Conservation (phyloP, 2,888 invertebrate genomes). For the Rhyacophila evoluta region DNA sequence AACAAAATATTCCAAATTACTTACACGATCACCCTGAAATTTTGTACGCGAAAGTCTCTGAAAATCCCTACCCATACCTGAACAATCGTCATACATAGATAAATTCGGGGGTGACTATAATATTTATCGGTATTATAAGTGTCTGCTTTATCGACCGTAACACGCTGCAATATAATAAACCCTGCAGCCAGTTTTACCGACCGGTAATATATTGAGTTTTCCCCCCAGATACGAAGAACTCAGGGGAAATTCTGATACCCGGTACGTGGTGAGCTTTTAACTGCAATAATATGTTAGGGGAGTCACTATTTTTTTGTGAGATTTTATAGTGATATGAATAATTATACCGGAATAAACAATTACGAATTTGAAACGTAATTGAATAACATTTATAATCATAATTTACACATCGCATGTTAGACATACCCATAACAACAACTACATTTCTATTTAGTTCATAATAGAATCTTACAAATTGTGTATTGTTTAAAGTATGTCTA, state of each 20-base stretch:
- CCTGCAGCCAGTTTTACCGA: conserved; percentile 45
- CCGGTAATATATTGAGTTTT: conserved; percentile 47
- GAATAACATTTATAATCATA: no score
- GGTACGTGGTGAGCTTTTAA: background rate
- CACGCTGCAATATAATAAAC: conserved; percentile 46
- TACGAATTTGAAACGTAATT: background rate
- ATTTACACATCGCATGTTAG: no score
- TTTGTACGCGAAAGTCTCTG: no score
- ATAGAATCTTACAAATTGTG: no score
- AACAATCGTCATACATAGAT: conserved; percentile 2
- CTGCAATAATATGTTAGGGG: background rate
- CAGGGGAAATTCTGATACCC: conserved; percentile 26
- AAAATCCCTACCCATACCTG: background rate
- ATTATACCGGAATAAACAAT: conserved; percentile 20
- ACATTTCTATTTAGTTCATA: no score
- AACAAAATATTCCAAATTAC: no score
- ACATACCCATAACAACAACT: no score
- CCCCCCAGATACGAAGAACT: background rate
- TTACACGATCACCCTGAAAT: no score
- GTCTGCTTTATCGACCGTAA: conserved; percentile 52
- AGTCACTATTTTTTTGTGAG: background rate
- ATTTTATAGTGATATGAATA: background rate
- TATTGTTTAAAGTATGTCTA: no score
- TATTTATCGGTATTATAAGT: conserved; percentile 47
- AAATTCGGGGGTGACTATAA: conserved; percentile 29